phyloP scores from a whole-genome alignment of 37 sponge, comb jelly and placozoan genomes.

The Diacarnus erythraeanus region DNA sequence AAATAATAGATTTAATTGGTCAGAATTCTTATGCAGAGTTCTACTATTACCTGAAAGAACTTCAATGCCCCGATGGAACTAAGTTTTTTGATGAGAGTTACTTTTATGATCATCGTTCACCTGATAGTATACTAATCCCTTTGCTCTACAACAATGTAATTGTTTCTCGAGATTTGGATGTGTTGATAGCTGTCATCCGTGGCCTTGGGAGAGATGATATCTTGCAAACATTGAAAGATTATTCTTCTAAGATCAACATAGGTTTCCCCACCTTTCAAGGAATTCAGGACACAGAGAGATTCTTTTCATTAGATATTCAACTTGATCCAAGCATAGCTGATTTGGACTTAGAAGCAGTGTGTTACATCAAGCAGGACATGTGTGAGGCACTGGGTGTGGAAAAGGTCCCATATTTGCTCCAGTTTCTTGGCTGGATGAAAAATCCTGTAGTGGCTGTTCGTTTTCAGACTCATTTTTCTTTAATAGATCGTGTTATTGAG shows the following conservation, averaged over 20 bases:
- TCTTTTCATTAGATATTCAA: background rate
- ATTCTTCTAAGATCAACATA: background rate
- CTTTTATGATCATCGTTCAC: background rate
- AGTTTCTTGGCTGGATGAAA: conserved; percentile 23
- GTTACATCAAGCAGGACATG: background rate
- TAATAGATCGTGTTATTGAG: background rate
- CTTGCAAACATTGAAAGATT: background rate
- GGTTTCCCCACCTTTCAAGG: background rate
- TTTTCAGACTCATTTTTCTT: conserved; percentile 2
- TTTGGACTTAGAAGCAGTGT: conserved; percentile 5
- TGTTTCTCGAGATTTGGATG: conserved; percentile 8
- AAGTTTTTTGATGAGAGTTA: background rate
- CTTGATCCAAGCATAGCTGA: background rate
- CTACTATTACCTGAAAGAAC: conserved; percentile 13
- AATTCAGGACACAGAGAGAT: background rate
- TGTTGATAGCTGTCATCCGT: background rate
- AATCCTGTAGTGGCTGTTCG: background rate
- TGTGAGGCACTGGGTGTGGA: background rate
- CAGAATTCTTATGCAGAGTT: conserved; percentile 5
- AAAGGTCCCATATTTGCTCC: background rate
- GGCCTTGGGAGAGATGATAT: conserved; percentile 8
- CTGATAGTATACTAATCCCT: conserved; percentile 21
- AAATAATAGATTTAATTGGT: conserved; percentile 5
- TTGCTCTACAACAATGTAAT: conserved; percentile 1
- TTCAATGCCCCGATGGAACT: conserved; percentile 9